Conservation (phyloP, 2,888 invertebrate genomes). For the Oxytorus armatus region DNA sequence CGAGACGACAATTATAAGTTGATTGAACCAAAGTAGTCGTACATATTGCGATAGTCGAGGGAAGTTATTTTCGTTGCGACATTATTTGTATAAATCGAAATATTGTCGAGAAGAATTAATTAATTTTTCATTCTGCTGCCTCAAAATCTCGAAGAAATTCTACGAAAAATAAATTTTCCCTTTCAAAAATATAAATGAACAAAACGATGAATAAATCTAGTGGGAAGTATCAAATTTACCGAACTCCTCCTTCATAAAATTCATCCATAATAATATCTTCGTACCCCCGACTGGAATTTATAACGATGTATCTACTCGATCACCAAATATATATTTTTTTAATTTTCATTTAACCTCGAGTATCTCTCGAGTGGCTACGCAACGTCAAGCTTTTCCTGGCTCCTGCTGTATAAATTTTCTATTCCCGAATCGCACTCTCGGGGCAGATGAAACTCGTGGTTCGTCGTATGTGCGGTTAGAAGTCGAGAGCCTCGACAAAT, state of each 20-base stretch:
- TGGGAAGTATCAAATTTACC: no score
- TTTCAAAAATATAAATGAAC: no score
- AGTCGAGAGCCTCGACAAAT: conserved; percentile 25
- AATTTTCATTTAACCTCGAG: conserved; percentile 34
- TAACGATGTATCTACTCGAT: background rate
- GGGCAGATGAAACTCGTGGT: conserved; percentile 17
- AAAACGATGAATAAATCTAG: no score
- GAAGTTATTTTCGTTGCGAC: background rate
- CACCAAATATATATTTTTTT: no score
- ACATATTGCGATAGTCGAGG: background rate
- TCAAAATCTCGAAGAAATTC: no score
- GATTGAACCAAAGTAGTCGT: conserved; percentile 13
- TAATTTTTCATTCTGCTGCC: no score
- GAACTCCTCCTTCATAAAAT: no score
- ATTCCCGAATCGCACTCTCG: conserved; percentile 8
- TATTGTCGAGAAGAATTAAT: background rate
- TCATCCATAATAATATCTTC: no score
- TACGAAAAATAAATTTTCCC: no score
- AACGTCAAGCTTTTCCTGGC: background rate
- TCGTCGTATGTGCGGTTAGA: background rate
- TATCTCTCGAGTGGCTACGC: conserved; percentile 23
- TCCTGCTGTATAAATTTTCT: conserved; percentile 19
- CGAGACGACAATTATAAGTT: conserved; percentile 16
- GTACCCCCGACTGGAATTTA: conserved; percentile 5
- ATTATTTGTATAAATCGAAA: background rate